Base-by-base conservation (phyloP, 1,140 invertebrate genomes). In the Drosophila sucinea region DNA sequence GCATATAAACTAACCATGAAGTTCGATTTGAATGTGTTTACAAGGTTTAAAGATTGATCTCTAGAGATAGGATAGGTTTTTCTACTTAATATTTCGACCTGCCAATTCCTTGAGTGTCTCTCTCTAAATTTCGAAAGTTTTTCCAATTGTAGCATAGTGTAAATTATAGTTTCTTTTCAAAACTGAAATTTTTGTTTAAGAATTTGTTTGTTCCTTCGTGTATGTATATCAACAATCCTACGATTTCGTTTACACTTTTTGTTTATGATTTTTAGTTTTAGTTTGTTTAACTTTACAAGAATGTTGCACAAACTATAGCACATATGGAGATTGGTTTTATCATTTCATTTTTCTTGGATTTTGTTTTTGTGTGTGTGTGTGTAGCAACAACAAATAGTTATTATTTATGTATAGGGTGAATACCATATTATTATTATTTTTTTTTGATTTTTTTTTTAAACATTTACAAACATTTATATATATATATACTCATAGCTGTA, bases 271-370 rank as follows among this genome's bases (percentile, higher is more conserved):
- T 33, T 60, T 61, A 25, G 23, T 38, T 60, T 33, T 60, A 40
- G 11, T 47, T 70, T 44, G 33, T 55, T 69, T 62, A 62, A 30
- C 29, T 44, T 55, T 70, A 65, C 35, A 63, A 41, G 38, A 41
- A 61, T 27, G 32, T 33, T 76, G 68, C 68, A 74, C 67, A 58
- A 70, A 74, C 66, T 77, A 77, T 77, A 86, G 82, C 82, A 86
- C 82, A 86, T 86, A 77, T 84, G 81, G 81, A 84, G 81, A 85
- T 77, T 70, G 62, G 51, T 65, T 73, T 77, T 65, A 77, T 47
- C 60, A 57, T 73, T 60, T 57, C 65, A 61, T 62, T 33, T 56
- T 60, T 63, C 33, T 73, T 4, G n/a, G n/a, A 60, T 54, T 60
- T 66, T 55, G 58, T 66, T 29, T 55, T 33, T 70, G 30, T 70